Percentiles rank a stretch among this genome's conserved stretches.
phyloP scores from a whole-genome alignment of 2,797 vertebrate species.

The Thripadectes ignobilis region DNA sequence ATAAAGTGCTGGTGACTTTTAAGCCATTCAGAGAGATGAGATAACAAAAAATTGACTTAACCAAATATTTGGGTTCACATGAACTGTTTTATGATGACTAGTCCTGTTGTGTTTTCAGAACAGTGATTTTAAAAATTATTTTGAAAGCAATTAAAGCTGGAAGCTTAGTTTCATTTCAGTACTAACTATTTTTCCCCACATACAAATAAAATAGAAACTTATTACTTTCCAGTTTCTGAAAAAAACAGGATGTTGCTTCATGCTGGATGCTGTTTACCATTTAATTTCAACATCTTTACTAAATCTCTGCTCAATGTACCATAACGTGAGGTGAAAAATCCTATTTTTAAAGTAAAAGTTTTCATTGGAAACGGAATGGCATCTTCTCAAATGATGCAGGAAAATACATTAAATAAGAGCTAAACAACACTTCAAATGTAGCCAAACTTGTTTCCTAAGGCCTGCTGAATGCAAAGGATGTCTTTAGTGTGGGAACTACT shows the following conservation, averaged over 20 bases:
- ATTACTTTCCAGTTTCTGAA: neutral
- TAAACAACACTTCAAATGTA: neutral
- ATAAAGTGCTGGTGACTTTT: neutral
- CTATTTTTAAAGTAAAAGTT: neutral
- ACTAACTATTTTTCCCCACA: neutral
- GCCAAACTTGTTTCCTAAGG: conserved; percentile 15
- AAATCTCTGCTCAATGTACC: neutral
- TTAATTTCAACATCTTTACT: neutral
- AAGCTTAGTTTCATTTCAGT: neutral
- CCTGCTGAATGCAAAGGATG: neutral
- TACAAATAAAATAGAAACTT: neutral
- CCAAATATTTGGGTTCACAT: neutral
- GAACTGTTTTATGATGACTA: neutral
- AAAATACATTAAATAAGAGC: conserved; percentile 8
- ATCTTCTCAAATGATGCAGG: conserved; percentile 7
- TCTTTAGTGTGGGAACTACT: neutral
- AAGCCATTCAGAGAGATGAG: neutral
- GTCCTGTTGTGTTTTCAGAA: neutral
- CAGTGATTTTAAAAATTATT: neutral
- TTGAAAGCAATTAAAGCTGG: neutral
- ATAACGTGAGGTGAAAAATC: neutral
- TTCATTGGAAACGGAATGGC: conserved; percentile 13
- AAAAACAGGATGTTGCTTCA: neutral
- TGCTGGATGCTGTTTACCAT: neutral
- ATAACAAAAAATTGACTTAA: neutral